Base-by-base conservation (phyloP, 2,888 invertebrate genomes). In the Pseudococcus viburni region DNA sequence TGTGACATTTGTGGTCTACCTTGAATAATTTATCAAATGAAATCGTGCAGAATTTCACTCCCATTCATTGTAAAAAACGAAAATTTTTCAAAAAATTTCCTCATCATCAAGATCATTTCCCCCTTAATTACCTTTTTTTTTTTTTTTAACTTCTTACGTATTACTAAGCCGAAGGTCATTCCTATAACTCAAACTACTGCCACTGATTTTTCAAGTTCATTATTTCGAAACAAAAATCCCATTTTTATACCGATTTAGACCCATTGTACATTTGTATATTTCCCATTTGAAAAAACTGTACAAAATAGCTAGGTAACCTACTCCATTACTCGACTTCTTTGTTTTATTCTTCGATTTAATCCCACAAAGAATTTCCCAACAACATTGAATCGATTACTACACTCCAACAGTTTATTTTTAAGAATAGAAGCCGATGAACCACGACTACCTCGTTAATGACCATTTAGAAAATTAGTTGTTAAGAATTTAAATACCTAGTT, bases 371-470 rank as follows among this genome's bases (percentile, higher is more conserved):
- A 73, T 73, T 73, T 73, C 12, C 26, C 11, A 73, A 73, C 6
- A 33, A 73, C 68, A 73, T 73, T 73, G 68, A 73, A 73, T 15
- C 68, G 68, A 73, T 73, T 73, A 73, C 33, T 33, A 33, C 26
- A 33, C 1, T 33, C 26, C 17, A 33, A 26, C 33, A 8, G 11
- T 33, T 73, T 73, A 73, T 73, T 73, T 73, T 33, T 12, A 15
- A 73, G 26, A 73, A 73, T 33, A 33, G 12, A 59, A 73, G 68
- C 68, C 68, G 33, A 26, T 73, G 68, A 73, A 73, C 68, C 33
- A 64, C 64, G 3, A 33, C 64, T 19, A 73, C 68, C 33, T 26
- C 33, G 68, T 73, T 80, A 80, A 80, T 80, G 80, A 80, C 80
- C 80, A 19, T 80, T 80, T 46, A 73, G 80, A 42, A 42, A 80